Evolutionary conservation across 2,797 vertebrate genomes (phyloP).

Genomic region (Scyliorhinus canicula): DNA sequence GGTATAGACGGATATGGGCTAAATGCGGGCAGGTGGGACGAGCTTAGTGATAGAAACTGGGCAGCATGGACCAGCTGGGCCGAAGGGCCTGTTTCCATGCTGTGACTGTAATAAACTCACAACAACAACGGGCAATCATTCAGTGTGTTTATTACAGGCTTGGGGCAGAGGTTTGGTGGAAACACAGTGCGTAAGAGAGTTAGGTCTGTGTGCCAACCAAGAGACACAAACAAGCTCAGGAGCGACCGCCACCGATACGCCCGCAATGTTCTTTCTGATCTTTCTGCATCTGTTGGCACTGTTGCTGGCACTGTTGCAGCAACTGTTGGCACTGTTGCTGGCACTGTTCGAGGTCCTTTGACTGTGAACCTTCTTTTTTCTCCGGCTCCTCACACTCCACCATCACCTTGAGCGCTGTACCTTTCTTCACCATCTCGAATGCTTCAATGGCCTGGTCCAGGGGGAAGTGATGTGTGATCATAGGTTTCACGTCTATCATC

Average conservation of each 20-base stretch:
- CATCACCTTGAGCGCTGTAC: not conserved
- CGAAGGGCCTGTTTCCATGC: no score
- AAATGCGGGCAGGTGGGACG: no score
- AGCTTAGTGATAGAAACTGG: no score
- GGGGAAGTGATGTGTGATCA: conserved; percentile 23
- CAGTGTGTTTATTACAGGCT: conserved; percentile 31
- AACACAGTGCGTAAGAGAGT: not conserved
- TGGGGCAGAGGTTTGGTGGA: not conserved
- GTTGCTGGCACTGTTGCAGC: not conserved
- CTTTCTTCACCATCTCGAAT: not conserved
- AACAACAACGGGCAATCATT: not conserved
- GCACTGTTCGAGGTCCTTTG: not conserved
- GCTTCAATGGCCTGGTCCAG: not conserved
- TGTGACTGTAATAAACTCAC: no score
- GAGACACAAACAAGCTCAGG: not conserved
- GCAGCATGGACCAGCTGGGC: no score
- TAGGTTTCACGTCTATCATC: conserved; percentile 10
- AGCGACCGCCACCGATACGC: not conserved
- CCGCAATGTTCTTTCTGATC: not conserved
- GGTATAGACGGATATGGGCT: no score
- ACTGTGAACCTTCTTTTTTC: not conserved
- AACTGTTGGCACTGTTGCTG: not conserved
- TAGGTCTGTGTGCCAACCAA: not conserved
- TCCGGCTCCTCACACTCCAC: not conserved
- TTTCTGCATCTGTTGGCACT: not conserved